Base-by-base conservation (phyloP, 2,888 invertebrate species). In the Apamea monoglypha region DNA sequence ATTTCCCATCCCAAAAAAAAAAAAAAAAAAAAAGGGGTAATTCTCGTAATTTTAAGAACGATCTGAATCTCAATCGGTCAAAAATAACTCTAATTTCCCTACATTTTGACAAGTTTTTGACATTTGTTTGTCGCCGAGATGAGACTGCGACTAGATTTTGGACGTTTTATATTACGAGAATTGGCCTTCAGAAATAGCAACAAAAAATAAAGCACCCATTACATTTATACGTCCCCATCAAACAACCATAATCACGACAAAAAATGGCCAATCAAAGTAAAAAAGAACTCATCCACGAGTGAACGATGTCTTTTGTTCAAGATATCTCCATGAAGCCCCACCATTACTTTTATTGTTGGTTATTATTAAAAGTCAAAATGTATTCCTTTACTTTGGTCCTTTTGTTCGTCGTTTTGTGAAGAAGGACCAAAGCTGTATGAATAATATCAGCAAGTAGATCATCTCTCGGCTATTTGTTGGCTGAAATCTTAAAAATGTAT, bases 291-390 rank as follows among this genome's bases (percentile, higher is more conserved):
- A 86, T 73, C 74, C 29, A 36, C 68, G 61, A 40, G 44, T 67
- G 56, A 80, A 84, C 71, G 56, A 87, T 61, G 53, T 80, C 74
- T 56, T 80, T 85, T 87, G 76, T 80, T 44, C 67, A 50, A 3
- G 47, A 76, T 84, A 70, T 68, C 70, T 84, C 56, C 71, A 69
- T 56, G 68, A 84, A 80, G 40, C 50, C 67, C 59, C 63, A 29
- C 67, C 76, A 64, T 87, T 80, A 64, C 84, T 79, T n/a, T n/a
- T 84, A 68, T 72, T 84, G 87, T 72, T 59, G 66, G 61, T 40
- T 80, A 87, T 67, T 87, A 80, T 76, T 76, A 85, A 87, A 87
- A 80, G 74, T 84, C 76, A 87, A 84, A 78, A 85, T 72, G 25
- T 53, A 75, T 84, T 76, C 80, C 72, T 74, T 66, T 66, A 85